Evolutionary conservation across 1,140 invertebrate species (phyloP).

Genomic region (Ptiloglossa arizonensis): DNA sequence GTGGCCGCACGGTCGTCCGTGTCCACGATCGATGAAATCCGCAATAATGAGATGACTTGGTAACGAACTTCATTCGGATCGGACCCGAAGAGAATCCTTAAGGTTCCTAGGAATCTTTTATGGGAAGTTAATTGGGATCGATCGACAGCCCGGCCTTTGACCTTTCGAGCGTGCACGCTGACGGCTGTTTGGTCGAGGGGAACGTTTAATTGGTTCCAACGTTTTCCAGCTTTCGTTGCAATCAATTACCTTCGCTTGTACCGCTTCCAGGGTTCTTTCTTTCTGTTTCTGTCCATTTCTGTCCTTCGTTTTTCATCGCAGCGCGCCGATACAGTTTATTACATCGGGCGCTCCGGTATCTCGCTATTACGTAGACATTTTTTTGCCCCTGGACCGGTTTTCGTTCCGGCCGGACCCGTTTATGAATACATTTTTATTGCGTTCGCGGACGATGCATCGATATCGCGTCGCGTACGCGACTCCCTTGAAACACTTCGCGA

Average conservation of each 20-base stretch:
- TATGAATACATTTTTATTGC: not conserved
- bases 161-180: slow-evolving; percentile 20
- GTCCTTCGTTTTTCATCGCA: not conserved
- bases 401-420: not conserved
- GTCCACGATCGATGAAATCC: slow-evolving; percentile 1
- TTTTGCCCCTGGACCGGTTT: not conserved
- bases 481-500: not conserved
- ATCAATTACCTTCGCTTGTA: slow-evolving; percentile 25
- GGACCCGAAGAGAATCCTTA: not conserved
- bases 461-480: not conserved
- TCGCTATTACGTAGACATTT: not conserved
- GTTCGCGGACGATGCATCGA: not conserved
- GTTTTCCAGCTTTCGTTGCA: slow-evolving; percentile 34
- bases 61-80: slow-evolving; percentile 23
- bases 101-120: slow-evolving; percentile 24
- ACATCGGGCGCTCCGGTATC: not conserved
- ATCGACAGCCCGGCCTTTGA: slow-evolving; percentile 25
- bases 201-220: slow-evolving; percentile 37
- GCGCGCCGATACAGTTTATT: not conserved
- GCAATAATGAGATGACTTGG: slow-evolving; percentile 28
- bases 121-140: slow-evolving; percentile 33
- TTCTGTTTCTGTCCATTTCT: not conserved
- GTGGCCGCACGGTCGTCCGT: too few relatives aligned
- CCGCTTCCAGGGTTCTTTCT: not conserved
- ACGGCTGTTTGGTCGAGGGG: slow-evolving; percentile 1